Conservation (phyloP, 1,140 invertebrate genomes). For the Colletes latitarsis region DNA sequence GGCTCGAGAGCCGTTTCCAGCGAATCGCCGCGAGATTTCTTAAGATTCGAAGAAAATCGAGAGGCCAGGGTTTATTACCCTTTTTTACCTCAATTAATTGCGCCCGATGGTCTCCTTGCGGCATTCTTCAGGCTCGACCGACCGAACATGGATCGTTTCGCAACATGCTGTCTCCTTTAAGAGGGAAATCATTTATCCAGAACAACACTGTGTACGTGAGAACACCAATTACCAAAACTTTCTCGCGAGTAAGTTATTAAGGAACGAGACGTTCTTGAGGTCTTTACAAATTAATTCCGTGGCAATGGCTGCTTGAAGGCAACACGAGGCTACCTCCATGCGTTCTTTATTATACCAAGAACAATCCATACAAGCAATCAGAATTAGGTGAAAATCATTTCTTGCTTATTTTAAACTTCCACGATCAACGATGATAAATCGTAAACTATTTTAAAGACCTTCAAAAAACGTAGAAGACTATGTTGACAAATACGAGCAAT, state of each 20-base stretch:
- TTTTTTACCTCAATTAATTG: constrained; percentile 31
- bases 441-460: too few relatives aligned
- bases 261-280: neutral
- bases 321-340: neutral
- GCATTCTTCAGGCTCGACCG: neutral
- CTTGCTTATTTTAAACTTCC: too few relatives aligned
- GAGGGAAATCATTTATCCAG: neutral
- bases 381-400: too few relatives aligned
- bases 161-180: neutral
- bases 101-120: neutral
- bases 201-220: neutral
- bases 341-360: too few relatives aligned
- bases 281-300: too few relatives aligned
- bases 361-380: too few relatives aligned
- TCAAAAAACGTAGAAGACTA: too few relatives aligned
- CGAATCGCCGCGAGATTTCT: neutral
- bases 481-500: too few relatives aligned
- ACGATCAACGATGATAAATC: too few relatives aligned
- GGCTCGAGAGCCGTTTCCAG: constrained; percentile 6
- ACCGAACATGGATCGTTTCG: neutral
- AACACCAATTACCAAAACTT: neutral
- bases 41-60: constrained; percentile 23
- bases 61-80: constrained; percentile 2
- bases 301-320: too few relatives aligned
- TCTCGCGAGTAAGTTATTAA: neutral